Evolutionary conservation across 2,797 vertebrate genomes (phyloP).

Genomic region (Myioborus miniatus): DNA sequence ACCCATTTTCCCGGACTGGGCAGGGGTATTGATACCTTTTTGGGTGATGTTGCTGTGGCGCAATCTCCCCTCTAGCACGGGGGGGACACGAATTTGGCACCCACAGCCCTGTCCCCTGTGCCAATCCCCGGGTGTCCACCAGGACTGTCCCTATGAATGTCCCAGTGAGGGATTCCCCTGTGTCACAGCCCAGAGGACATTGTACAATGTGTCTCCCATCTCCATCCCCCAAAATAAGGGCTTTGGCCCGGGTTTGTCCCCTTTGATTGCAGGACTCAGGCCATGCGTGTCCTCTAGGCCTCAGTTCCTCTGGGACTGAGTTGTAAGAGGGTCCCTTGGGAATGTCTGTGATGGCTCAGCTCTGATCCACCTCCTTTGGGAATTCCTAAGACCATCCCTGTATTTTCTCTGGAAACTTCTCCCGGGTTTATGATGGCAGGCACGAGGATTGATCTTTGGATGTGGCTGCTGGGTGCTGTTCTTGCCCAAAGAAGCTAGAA

Average conservation of each 20-base stretch:
- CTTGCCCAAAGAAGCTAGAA: background rate
- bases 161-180: background rate
- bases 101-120: background rate
- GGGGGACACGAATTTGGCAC: accelerated
- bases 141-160: accelerated
- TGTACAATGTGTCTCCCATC: accelerated
- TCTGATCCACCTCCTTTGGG: background rate
- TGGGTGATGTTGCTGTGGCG: background rate
- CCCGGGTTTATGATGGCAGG: background rate
- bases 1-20: accelerated
- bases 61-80: background rate
- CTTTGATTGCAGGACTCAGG: background rate
- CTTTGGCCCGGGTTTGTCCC: background rate
- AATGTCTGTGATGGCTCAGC: background rate
- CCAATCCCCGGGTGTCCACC: accelerated
- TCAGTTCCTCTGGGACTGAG: background rate
- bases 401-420: slow-evolving; percentile 27
- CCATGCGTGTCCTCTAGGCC: accelerated
- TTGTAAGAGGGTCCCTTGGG: background rate
- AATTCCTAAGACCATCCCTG: background rate
- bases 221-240: background rate
- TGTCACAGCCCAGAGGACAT: background rate
- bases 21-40: background rate
- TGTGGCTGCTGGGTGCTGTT: background rate
- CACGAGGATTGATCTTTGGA: background rate